Conservation (phyloP, 2,113 vertebrate genomes). For the Pseudopipra pipra region DNA sequence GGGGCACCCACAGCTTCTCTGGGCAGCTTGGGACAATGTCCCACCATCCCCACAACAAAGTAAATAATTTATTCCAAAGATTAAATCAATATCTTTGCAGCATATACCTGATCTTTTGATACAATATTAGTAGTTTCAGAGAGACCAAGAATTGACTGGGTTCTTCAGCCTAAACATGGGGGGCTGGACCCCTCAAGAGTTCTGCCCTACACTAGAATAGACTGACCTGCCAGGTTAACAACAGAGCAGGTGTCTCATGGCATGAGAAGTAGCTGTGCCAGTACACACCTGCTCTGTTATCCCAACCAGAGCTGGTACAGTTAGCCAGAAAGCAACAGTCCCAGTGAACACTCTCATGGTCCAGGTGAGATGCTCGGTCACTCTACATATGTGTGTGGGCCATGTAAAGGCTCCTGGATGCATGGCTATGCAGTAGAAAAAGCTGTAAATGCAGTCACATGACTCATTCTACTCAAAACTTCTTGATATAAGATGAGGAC, state of each 20-base stretch:
- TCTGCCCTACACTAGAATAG: background rate
- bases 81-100: background rate
- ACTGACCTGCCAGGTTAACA: background rate
- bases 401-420: background rate
- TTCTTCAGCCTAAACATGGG: background rate
- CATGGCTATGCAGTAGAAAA: background rate
- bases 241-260: background rate
- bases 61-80: background rate
- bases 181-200: background rate
- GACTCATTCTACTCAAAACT: background rate
- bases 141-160: background rate
- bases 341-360: background rate
- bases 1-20: background rate
- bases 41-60: background rate
- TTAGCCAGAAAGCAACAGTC: background rate
- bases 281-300: background rate
- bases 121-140: background rate
- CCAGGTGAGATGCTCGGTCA: rapidly evolving
- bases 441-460: background rate
- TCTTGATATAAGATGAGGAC: background rate
- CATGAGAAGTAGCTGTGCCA: background rate
- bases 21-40: background rate
- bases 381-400: background rate
- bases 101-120: background rate
- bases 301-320: background rate